Percentiles rank a stretch among this genome's conserved stretches.
Evolutionary conservation across 2,888 invertebrate species (phyloP).

Genomic region (Epinotia brunnichana): DNA sequence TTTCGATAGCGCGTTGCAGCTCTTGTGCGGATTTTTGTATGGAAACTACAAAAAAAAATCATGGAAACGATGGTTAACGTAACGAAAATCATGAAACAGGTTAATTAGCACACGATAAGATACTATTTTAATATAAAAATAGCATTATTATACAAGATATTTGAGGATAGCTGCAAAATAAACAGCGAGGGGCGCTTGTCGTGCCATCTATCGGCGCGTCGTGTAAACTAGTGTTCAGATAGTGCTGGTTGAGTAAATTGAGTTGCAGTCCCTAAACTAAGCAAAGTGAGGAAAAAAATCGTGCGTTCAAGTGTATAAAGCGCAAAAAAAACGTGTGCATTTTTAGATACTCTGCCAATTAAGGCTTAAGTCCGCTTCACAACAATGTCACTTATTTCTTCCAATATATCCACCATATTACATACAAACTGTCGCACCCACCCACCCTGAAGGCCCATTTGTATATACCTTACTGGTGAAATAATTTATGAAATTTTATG

Average conservation of each 20-base stretch:
- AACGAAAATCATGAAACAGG: background rate
- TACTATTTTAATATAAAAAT: too few relatives aligned
- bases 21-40: slow-evolving; percentile 44
- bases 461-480: too few relatives aligned
- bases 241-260: background rate
- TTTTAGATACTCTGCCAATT: too few relatives aligned
- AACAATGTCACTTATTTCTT: background rate
- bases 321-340: too few relatives aligned
- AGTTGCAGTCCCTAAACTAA: background rate
- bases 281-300: too few relatives aligned
- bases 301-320: too few relatives aligned
- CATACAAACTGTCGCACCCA: too few relatives aligned
- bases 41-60: slow-evolving; percentile 17
- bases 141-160: background rate
- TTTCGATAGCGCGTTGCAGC: slow-evolving; percentile 63
- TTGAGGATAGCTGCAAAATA: background rate
- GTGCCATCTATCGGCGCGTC: slow-evolving; percentile 59
- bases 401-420: background rate
- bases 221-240: slow-evolving; percentile 6
- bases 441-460: too few relatives aligned
- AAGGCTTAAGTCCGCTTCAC: background rate
- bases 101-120: background rate
- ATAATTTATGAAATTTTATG: too few relatives aligned
- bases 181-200: background rate
- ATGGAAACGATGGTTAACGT: too few relatives aligned